Percentiles rank a stretch among this genome's conserved stretches.
Evolutionary conservation across 1,140 invertebrate species (phyloP).

Genomic region (Listronotus bonariensis): DNA sequence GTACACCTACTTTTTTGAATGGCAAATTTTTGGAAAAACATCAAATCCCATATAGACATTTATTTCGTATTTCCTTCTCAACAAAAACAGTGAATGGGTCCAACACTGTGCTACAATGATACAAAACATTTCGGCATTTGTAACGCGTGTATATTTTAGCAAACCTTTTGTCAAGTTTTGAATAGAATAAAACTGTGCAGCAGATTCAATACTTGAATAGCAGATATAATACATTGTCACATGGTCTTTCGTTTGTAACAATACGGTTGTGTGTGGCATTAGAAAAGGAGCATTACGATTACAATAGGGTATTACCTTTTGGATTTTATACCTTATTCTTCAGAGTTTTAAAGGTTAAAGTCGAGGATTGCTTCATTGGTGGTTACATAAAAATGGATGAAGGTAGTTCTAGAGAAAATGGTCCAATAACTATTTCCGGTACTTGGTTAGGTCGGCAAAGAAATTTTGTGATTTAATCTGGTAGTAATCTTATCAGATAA

Average conservation of each 20-base stretch:
- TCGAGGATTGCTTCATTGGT: background rate
- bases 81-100: conserved; percentile 52
- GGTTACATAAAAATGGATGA: conserved; percentile 9
- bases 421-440: conserved; percentile 19
- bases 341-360: background rate
- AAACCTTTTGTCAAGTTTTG: conserved; percentile 49
- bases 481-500: too few relatives aligned
- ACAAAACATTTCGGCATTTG: conserved; percentile 55
- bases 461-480: too few relatives aligned
- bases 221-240: conserved; percentile 56
- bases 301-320: conserved; percentile 40
- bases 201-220: conserved; percentile 52
- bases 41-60: conserved; percentile 41
- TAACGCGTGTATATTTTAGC: conserved; percentile 56
- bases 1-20: conserved; percentile 28
- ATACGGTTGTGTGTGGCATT: conserved; percentile 54
- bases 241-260: conserved; percentile 52
- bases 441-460: too few relatives aligned
- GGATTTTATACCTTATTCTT: conserved; percentile 18
- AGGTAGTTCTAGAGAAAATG: conserved; percentile 10
- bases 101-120: conserved; percentile 50
- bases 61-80: conserved; percentile 51
- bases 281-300: conserved; percentile 50
- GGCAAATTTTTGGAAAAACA: conserved; percentile 48
- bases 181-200: conserved; percentile 55